Conservation (phyloP, 1,140 invertebrate species). For the Zaprionus capensis region DNA sequence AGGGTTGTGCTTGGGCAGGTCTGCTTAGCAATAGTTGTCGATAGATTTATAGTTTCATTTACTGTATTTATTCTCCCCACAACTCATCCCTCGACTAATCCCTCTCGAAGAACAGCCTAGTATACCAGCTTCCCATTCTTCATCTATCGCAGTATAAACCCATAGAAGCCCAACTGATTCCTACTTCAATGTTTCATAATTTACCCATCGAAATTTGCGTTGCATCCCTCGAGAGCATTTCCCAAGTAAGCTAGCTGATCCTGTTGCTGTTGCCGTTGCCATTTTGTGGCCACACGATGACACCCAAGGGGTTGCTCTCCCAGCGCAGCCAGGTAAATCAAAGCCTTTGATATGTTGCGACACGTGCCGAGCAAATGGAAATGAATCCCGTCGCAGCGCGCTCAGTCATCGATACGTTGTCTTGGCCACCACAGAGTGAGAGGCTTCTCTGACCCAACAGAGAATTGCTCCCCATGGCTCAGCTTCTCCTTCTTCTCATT, state of each 20-base stretch:
- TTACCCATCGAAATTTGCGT: neutral
- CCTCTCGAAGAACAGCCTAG: neutral
- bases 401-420: constrained; percentile 35
- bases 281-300: constrained; percentile 21
- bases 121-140: neutral
- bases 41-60: neutral
- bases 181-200: neutral
- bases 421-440: constrained; percentile 27
- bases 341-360: constrained; percentile 69
- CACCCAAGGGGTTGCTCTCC: constrained; percentile 29
- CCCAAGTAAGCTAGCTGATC: neutral
- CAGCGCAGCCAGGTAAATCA: constrained; percentile 54
- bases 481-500: neutral
- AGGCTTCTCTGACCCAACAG: constrained; percentile 40
- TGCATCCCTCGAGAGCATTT: neutral
- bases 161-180: neutral
- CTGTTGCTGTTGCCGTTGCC: neutral
- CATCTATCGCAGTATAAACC: neutral
- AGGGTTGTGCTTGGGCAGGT: constrained; percentile 87
- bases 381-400: constrained; percentile 55
- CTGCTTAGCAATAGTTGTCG: constrained; percentile 61
- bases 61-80: neutral
- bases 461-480: constrained; percentile 50
- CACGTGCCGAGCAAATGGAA: constrained; percentile 74
- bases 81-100: neutral